These are phyloP conservation scores for Chymomyza costata DNA, from an alignment of 1,140 invertebrate genomes.

Conservation along the genomic window DNA sequence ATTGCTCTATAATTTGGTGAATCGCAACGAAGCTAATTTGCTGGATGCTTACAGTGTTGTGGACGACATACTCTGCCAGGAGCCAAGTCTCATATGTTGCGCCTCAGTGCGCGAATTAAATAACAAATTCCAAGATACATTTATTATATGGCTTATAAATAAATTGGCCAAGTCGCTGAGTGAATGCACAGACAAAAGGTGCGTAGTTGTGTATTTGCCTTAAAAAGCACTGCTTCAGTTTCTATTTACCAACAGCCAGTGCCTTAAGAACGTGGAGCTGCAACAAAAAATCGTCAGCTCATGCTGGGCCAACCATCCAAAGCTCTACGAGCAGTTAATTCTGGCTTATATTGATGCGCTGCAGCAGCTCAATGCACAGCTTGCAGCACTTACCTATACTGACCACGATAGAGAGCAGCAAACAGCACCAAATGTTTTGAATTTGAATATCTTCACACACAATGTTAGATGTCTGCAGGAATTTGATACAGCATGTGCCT, in stretches of 20 bases:
- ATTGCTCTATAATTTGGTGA: conserved; percentile 57
- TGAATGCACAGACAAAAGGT: conserved; percentile 31
- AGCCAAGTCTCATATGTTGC: conserved; percentile 63
- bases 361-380: conserved; percentile 29
- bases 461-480: conserved; percentile 42
- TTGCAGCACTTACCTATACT: conserved; percentile 30
- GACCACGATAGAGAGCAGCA: conserved; percentile 1
- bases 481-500: conserved; percentile 45
- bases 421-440: not conserved
- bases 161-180: conserved; percentile 47
- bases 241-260: conserved; percentile 15
- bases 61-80: conserved; percentile 63
- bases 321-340: conserved; percentile 44
- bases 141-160: conserved; percentile 60
- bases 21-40: conserved; percentile 44
- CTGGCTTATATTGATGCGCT: conserved; percentile 49
- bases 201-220: not conserved
- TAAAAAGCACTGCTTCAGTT: not conserved
- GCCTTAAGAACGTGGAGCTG: conserved; percentile 42
- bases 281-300: conserved; percentile 58
- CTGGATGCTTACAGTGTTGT: conserved; percentile 54
- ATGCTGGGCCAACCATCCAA: conserved; percentile 55
- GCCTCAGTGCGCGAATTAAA: conserved; percentile 38
- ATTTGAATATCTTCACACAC: conserved; percentile 30
- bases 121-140: conserved; percentile 56